Percentiles rank a stretch among this genome's conserved stretches.
phyloP scores from a whole-genome alignment of 2,888 invertebrate genomes.

The Pyrrhia umbra region DNA sequence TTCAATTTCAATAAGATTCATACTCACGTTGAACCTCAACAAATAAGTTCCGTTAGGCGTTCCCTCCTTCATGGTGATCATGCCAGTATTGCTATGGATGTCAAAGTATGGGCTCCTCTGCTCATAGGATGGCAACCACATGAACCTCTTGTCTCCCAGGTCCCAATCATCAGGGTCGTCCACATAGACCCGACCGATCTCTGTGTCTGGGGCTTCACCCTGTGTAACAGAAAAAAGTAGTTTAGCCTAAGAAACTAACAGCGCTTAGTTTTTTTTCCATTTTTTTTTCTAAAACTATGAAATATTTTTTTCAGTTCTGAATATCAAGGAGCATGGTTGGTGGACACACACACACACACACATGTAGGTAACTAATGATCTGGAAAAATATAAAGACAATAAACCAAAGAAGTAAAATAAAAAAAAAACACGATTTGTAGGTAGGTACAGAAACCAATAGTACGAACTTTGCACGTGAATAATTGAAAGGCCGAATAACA shows the following conservation, averaged over 20 bases:
- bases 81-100: conserved; percentile 94
- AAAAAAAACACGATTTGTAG: no score
- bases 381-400: no score
- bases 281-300: no score
- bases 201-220: conserved; percentile 94
- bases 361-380: no score
- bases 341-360: no score
- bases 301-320: no score
- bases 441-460: no score
- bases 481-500: no score
- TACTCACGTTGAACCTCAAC: conserved; percentile 92
- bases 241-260: no score
- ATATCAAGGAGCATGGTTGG: no score
- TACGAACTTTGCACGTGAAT: no score
- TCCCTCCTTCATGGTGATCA: conserved; percentile 96
- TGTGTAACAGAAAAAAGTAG: conserved; percentile 73
- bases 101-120: conserved; percentile 92
- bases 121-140: conserved; percentile 90
- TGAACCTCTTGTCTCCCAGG: conserved; percentile 96
- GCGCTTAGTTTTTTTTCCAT: no score
- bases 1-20: not conserved
- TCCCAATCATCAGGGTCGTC: conserved; percentile 99
- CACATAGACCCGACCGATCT: conserved; percentile 98
- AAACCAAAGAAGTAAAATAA: not conserved
- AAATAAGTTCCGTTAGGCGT: conserved; percentile 94